Evolutionary conservation across 2,797 vertebrate species (phyloP).

Genomic region (Falco berigora): DNA sequence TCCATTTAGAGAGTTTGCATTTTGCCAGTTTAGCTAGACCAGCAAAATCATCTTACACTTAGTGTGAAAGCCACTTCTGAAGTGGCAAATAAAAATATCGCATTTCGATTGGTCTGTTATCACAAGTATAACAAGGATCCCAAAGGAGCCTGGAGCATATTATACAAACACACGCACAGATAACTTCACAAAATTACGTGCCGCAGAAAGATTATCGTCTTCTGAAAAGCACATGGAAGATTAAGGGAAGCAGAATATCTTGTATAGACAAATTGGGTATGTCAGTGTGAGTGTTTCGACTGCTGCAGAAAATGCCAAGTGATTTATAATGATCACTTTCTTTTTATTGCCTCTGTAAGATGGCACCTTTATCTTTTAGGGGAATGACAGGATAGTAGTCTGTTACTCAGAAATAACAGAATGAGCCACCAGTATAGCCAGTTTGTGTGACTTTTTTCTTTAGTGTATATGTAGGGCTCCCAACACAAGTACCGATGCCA

Average conservation of each 20-base stretch:
- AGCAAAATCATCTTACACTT: neutral
- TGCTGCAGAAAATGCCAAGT: constrained; percentile 29
- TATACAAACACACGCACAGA: neutral
- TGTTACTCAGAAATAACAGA: neutral
- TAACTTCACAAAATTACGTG: neutral
- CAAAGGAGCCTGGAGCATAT: neutral
- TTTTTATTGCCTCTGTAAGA: neutral
- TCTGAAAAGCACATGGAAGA: neutral
- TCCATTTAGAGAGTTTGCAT: neutral
- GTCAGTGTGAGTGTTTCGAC: neutral
- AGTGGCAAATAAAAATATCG: neutral
- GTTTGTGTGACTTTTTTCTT: neutral
- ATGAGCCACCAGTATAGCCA: neutral
- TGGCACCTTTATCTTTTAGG: neutral
- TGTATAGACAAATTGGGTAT: neutral
- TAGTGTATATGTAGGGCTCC: neutral
- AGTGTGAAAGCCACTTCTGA: neutral
- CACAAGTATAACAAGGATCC: neutral
- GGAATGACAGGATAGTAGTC: neutral
- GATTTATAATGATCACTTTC: constrained; percentile 32
- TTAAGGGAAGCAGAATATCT: neutral
- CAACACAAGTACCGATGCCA: neutral
- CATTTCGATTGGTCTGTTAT: neutral
- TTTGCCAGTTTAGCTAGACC: neutral
- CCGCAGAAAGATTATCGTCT: neutral